These are phyloP conservation scores for Otus sunia DNA, from an alignment of 2,113 vertebrate genomes.

Conservation along the genomic window DNA sequence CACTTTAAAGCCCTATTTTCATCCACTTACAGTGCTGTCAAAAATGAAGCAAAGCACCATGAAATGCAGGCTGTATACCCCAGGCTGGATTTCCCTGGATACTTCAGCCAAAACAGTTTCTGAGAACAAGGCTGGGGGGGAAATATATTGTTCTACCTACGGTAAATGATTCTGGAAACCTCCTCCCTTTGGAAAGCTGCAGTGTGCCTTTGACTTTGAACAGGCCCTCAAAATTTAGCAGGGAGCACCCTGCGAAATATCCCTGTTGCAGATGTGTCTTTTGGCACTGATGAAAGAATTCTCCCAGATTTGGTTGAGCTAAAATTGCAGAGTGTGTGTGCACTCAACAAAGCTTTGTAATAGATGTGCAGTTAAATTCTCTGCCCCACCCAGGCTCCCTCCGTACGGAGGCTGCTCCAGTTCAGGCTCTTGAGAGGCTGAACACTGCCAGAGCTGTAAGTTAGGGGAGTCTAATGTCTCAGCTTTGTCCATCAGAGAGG, in stretches of 20 bases:
- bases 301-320: not conserved
- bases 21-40: not conserved
- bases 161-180: not conserved
- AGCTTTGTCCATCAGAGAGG: not conserved
- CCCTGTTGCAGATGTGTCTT: not conserved
- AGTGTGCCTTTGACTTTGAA: not conserved
- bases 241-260: not conserved
- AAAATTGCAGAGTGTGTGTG: not conserved
- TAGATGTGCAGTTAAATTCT: not conserved
- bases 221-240: not conserved
- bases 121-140: not conserved
- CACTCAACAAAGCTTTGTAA: not conserved
- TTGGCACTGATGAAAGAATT: not conserved
- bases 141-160: not conserved
- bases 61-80: not conserved
- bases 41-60: not conserved
- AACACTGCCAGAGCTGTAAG: not conserved
- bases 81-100: not conserved
- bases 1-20: not conserved
- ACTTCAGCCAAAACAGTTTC: not conserved
- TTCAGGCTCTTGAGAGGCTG: not conserved
- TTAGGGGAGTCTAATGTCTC: not conserved
- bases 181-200: not conserved
- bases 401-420: rapidly evolving
- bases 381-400: not conserved